Evolutionary conservation across 2,113 vertebrate species (phyloP).

Genomic region (Aldabrachelys gigantea): DNA sequence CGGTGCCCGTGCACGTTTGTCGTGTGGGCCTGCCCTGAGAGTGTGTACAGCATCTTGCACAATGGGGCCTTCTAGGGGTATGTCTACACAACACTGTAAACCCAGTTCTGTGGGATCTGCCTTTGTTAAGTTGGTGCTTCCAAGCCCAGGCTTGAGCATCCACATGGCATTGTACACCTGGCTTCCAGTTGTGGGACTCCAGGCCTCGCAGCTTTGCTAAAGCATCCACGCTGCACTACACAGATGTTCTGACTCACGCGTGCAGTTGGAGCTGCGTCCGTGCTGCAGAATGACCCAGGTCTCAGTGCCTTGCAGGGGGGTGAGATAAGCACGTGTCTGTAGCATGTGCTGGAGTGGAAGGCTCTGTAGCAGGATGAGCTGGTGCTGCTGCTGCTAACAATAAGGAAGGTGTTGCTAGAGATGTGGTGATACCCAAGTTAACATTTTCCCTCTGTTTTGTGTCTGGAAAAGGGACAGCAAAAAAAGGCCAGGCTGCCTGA

Average conservation of each 20-base stretch:
- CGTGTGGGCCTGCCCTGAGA: too few relatives aligned
- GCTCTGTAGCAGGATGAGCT: neutral
- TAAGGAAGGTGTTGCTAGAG: accelerated
- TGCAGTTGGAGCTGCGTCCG: neutral
- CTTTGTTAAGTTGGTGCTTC: neutral
- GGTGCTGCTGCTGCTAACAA: accelerated
- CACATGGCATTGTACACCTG: neutral
- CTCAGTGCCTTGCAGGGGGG: neutral
- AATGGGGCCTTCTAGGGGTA: neutral
- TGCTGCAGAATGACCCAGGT: neutral
- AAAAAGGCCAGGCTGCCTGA: slow-evolving; percentile 88
- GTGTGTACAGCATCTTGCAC: accelerated
- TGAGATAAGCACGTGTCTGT: neutral
- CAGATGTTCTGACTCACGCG: neutral
- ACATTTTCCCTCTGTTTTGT: neutral
- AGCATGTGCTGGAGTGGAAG: too few relatives aligned
- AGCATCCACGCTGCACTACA: neutral
- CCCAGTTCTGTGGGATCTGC: neutral
- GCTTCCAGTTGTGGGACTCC: neutral
- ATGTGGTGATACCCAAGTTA: neutral
- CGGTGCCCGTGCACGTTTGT: neutral
- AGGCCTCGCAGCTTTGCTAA: neutral
- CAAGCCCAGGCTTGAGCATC: neutral
- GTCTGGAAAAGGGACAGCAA: slow-evolving; percentile 82
- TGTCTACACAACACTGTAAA: neutral